Percentiles rank a stretch among this genome's conserved stretches.
These are phyloP conservation scores for Chorisops tibialis DNA, from an alignment of 2,888 invertebrate species.

Conservation along the genomic window DNA sequence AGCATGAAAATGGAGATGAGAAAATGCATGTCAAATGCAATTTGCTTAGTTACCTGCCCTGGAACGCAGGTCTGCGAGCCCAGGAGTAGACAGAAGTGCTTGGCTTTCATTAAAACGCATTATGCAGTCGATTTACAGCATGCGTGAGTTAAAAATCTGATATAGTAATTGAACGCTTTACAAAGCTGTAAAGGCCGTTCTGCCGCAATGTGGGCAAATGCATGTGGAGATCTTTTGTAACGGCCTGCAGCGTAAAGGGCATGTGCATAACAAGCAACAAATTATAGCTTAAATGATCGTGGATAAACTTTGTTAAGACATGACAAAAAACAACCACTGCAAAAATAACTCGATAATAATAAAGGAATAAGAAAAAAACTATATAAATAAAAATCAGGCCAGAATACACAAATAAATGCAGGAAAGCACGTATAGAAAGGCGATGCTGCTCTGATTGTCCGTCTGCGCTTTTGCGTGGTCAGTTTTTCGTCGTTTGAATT, in stretches of 20 bases:
- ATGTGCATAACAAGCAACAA: conserved; percentile 39
- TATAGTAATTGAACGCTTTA: conserved; percentile 36
- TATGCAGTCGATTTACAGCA: conserved; percentile 26
- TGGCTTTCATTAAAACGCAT: conserved; percentile 9
- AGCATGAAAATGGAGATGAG: too few relatives aligned
- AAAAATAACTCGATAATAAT: neutral
- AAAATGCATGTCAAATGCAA: conserved; percentile 27
- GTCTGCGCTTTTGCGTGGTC: neutral
- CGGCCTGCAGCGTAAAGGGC: conserved; percentile 32
- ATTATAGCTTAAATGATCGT: conserved; percentile 38
- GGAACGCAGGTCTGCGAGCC: neutral
- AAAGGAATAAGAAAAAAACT: neutral
- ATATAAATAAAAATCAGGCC: neutral
- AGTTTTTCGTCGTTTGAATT: neutral
- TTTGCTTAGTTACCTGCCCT: conserved; percentile 16
- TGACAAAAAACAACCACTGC: neutral
- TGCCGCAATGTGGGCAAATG: conserved; percentile 11
- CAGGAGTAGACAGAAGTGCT: conserved; percentile 14
- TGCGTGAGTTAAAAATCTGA: conserved; percentile 39
- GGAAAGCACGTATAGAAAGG: neutral
- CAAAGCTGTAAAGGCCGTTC: conserved; percentile 9
- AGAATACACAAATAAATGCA: neutral
- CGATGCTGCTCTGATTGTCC: neutral
- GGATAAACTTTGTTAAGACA: conserved; percentile 27
- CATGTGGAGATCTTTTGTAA: conserved; percentile 3